phyloP scores from a whole-genome alignment of 2,113 vertebrate genomes.

The human (Homo sapiens) region DNA sequence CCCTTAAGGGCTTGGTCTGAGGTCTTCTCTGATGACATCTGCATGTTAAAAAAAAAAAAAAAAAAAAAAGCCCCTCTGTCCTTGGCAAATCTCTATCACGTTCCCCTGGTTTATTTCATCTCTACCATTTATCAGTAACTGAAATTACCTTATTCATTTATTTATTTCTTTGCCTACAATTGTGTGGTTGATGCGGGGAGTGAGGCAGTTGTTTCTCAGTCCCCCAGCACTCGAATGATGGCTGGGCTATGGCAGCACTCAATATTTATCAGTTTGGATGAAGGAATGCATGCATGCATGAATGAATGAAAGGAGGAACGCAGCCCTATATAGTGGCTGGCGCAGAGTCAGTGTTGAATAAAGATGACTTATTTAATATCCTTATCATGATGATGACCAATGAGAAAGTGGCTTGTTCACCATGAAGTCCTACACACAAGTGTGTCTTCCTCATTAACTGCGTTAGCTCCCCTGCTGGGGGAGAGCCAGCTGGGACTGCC shows the following conservation, averaged over 20 bases:
- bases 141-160: neutral
- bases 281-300: neutral
- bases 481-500: neutral
- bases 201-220: neutral
- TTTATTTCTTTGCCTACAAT: neutral
- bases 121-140: neutral
- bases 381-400: accelerated
- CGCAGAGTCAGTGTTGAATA: neutral
- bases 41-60: neutral
- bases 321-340: accelerated
- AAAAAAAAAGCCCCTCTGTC: neutral
- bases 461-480: neutral
- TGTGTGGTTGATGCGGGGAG: neutral
- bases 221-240: accelerated
- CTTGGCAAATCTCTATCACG: neutral
- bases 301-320: neutral
- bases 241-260: neutral
- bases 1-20: neutral
- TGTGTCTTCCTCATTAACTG: neutral
- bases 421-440: neutral
- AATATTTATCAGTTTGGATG: neutral
- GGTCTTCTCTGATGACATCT: neutral
- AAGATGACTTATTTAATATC: neutral
- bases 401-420: neutral
- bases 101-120: neutral